A percentile compares a stretch with the other conserved stretches of the same genome.
phyloP scores from a whole-genome alignment of 2,113 vertebrate genomes.

The Clarias gariepinus region DNA sequence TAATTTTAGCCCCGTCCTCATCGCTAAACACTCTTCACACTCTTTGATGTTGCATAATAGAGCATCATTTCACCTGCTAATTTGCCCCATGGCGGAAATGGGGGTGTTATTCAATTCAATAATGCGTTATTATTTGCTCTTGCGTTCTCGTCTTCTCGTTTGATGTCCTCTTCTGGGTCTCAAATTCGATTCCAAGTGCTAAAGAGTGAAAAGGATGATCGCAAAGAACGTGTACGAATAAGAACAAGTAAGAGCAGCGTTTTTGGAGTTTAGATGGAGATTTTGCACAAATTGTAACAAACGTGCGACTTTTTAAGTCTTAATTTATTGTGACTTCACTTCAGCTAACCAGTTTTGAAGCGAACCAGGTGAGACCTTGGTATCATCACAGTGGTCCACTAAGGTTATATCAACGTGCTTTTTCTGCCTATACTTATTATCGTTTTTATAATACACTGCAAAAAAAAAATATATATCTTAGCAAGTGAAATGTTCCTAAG shows the following conservation, averaged over 20 bases:
- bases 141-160: not conserved
- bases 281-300: not conserved
- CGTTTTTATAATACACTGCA: too few species aligned
- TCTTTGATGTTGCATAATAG: constrained; percentile 44
- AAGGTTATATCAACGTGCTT: too few species aligned
- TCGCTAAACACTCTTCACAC: not conserved
- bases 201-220: not conserved
- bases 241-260: not conserved
- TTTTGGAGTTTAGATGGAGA: not conserved
- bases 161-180: not conserved
- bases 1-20: constrained; percentile 44
- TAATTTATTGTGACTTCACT: not conserved
- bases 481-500: too few species aligned
- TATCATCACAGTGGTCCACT: not conserved
- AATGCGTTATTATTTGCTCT: not conserved
- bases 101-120: not conserved
- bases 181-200: too few species aligned
- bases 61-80: constrained; percentile 10
- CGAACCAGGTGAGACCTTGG: not conserved
- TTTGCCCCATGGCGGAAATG: not conserved
- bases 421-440: too few species aligned
- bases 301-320: not conserved
- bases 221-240: not conserved
- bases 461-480: too few species aligned
- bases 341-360: not conserved